Conservation (phyloP, 1,140 invertebrate species). For the Zaprionus africanus region DNA sequence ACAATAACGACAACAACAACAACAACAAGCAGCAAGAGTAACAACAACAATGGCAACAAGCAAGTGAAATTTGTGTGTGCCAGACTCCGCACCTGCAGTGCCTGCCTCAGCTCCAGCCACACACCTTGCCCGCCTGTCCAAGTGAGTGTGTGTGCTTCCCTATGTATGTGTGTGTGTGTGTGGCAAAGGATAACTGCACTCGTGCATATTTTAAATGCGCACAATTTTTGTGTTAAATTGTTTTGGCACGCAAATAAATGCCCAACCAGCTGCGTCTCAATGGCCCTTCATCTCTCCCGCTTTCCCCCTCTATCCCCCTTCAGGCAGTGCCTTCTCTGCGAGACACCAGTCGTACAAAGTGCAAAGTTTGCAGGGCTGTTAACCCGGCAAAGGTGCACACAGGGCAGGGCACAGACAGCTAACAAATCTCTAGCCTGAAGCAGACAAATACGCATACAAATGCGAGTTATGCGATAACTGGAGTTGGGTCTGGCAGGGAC, state of each 20-base stretch:
- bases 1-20: constrained; percentile 78
- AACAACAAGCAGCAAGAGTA: constrained; percentile 30
- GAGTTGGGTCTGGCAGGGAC: background rate
- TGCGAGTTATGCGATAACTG: background rate
- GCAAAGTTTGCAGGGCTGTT: constrained; percentile 66
- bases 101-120: background rate
- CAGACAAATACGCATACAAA: constrained; percentile 62
- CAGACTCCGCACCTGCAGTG: constrained; percentile 45
- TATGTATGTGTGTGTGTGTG: constrained; percentile 45
- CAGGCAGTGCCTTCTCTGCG: no score
- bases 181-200: constrained; percentile 81
- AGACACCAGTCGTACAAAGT: constrained; percentile 35
- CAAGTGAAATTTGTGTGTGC: constrained; percentile 67
- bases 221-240: constrained; percentile 83
- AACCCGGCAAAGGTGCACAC: constrained; percentile 53
- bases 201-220: constrained; percentile 77
- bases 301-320: background rate
- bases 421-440: constrained; percentile 69
- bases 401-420: constrained; percentile 57
- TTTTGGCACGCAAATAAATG: constrained; percentile 83
- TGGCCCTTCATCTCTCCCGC: background rate
- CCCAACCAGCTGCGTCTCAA: constrained; percentile 60
- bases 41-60: constrained; percentile 13
- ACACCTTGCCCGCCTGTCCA: constrained; percentile 25
- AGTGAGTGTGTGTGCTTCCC: constrained; percentile 6